These are phyloP conservation scores for Pseudochirops corinnae DNA, from an alignment of 2,797 vertebrate genomes.

Conservation along the genomic window DNA sequence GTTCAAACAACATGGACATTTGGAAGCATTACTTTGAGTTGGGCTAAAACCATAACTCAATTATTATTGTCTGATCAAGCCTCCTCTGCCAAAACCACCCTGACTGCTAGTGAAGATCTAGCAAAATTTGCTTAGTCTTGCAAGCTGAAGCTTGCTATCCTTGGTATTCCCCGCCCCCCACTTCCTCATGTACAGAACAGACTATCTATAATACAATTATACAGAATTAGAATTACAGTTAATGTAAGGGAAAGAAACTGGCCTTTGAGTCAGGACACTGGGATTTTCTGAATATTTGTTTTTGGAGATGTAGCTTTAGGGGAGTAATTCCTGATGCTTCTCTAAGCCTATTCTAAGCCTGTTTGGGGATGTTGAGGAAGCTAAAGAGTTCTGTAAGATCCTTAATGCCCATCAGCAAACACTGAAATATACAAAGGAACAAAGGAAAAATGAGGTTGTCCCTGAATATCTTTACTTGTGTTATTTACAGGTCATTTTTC, in stretches of 20 bases:
- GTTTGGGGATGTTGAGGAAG: background rate
- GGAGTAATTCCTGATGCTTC: background rate
- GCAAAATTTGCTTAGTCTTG: background rate
- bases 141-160: background rate
- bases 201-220: background rate
- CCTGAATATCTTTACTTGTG: background rate
- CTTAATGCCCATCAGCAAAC: background rate
- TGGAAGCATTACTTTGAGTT: background rate
- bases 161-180: background rate
- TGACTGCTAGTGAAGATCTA: background rate
- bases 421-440: background rate
- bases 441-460: background rate
- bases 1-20: background rate
- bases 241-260: background rate
- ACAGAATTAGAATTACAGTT: background rate
- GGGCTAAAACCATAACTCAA: background rate
- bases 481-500: background rate
- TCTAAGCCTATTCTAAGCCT: background rate
- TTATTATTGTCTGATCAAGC: background rate
- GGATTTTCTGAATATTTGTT: background rate
- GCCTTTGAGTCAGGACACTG: background rate
- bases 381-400: background rate
- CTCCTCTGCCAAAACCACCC: background rate
- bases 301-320: background rate
- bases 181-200: background rate